Evolutionary conservation across 2,113 vertebrate species (phyloP), one percentile per base, ranked within the genome.

Genomic region (Eolophus roseicapilla): DNA sequence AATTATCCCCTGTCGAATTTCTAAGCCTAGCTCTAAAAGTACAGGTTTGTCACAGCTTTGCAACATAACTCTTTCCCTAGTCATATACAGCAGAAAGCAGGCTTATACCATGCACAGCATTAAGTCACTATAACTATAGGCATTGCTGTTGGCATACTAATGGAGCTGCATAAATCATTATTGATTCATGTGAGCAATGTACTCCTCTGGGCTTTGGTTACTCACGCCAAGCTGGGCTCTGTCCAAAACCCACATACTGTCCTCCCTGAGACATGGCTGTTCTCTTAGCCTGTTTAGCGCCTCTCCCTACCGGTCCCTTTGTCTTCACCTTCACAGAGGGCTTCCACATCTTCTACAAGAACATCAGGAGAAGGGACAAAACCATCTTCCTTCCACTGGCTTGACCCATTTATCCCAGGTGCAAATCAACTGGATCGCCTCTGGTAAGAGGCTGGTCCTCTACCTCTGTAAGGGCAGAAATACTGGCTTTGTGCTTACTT

Each of bases 401-500:
- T 19, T 63, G 29, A 27, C 33, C 63, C 28, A 6, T 24, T 77
- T 33, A 52, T 59, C 46, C 65, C 92, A 93, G 77, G 83, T 87
- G 69, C 0, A 3, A 86, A 83, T 44, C 59, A 43, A n/a, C 0
- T 0, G n/a, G 43, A 23, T 3, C 0, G 0, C 21, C 10, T 8
- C 8, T 29, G 31, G 59, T 33, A 95, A 39, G 49, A 76, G n/a
- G 31, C 9, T 80, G 79, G 70, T 17, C 59, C 46, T 81, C 53
- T 4, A 24, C 39, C 65, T 74, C 79, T 4, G 0, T 21, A 29
- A 69, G 33, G 13, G 35, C 80, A 81, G 68, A 43, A 47, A 46
- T 20, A 23, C 41, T 70, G 71, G 29, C 78, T 82, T 90, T 91
- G 68, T 93, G 89, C 91, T 96, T 96, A 90, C 79, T 94, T 95